phyloP scores from a whole-genome alignment of 1,140 invertebrate genomes.

The Pseudomyrmex pallidus region DNA sequence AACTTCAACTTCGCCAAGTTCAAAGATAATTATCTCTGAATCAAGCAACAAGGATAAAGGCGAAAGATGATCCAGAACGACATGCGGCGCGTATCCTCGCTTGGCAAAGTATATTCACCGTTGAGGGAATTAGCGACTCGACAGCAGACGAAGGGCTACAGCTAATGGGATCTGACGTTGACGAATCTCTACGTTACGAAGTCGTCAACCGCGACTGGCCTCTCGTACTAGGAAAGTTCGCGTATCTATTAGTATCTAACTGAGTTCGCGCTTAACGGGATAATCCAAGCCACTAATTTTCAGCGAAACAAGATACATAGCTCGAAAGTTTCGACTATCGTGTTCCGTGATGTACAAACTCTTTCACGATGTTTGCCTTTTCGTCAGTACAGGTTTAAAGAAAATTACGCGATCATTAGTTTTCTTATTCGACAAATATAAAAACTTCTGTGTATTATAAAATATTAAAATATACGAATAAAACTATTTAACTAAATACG shows the following conservation, averaged over 20 bases:
- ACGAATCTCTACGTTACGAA: slow-evolving; percentile 80
- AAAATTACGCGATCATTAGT: too few species aligned
- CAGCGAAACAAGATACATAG: slow-evolving; percentile 29
- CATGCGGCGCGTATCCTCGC: background rate
- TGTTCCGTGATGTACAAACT: background rate
- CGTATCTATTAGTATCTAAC: slow-evolving; percentile 17
- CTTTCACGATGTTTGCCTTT: background rate
- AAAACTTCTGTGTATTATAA: background rate
- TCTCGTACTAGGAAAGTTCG: slow-evolving; percentile 49
- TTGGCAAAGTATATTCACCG: slow-evolving; percentile 24
- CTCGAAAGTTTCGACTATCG: slow-evolving; percentile 18
- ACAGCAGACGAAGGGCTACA: slow-evolving; percentile 70
- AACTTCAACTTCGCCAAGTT: background rate
- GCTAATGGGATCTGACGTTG: slow-evolving; percentile 81
- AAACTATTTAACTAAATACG: background rate
- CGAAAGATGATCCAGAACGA: slow-evolving; percentile 37
- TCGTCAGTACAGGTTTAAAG: too few species aligned
- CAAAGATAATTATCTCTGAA: slow-evolving; percentile 1
- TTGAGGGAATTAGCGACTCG: slow-evolving; percentile 75
- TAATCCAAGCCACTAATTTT: slow-evolving; percentile 69
- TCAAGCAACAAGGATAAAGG: slow-evolving; percentile 20
- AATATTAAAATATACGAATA: background rate
- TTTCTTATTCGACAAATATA: too few species aligned
- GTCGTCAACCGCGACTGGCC: slow-evolving; percentile 75
- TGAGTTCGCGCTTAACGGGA: slow-evolving; percentile 63